phyloP scores from a whole-genome alignment of 1,140 invertebrate genomes.

The Mesaphorura yosii region DNA sequence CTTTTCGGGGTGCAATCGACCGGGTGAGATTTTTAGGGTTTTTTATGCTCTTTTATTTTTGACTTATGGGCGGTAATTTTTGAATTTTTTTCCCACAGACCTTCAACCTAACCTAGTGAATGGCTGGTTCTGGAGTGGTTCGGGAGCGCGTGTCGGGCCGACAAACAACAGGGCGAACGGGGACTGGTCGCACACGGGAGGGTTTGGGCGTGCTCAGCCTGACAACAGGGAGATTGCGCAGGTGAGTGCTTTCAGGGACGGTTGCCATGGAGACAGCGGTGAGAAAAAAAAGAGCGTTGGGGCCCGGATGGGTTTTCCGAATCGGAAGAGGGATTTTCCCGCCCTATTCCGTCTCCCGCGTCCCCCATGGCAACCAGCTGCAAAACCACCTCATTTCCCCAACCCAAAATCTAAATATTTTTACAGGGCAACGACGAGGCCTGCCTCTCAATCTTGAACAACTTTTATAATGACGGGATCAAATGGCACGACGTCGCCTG shows the following conservation, averaged over 20 bases:
- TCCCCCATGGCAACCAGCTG: no score
- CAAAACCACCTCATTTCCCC: no score
- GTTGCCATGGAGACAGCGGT: no score
- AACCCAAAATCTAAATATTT: no score
- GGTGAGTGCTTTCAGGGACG: no score
- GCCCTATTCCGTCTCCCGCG: no score
- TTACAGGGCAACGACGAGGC: conserved; percentile 72
- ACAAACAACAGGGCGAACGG: conserved; percentile 74
- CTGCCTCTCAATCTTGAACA: conserved; percentile 76
- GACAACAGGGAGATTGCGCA: conserved; percentile 81
- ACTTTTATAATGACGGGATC: conserved; percentile 83
- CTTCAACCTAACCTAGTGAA: conserved; percentile 76
- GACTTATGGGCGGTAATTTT: not conserved
- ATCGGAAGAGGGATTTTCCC: no score
- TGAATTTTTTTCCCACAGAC: conserved; percentile 54
- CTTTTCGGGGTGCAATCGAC: conserved; percentile 74
- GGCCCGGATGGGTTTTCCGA: no score
- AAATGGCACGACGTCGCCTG: conserved; percentile 80
- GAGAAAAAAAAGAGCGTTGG: no score
- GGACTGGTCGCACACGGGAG: conserved; percentile 69
- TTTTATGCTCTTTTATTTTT: not conserved
- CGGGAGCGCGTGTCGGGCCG: conserved; percentile 73
- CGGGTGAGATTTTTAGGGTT: not conserved
- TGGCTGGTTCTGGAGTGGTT: conserved; percentile 89
- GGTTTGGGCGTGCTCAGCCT: conserved; percentile 69